These are phyloP conservation scores for Meliscaeva auricollis DNA, from an alignment of 2,888 invertebrate genomes.

Conservation along the genomic window DNA sequence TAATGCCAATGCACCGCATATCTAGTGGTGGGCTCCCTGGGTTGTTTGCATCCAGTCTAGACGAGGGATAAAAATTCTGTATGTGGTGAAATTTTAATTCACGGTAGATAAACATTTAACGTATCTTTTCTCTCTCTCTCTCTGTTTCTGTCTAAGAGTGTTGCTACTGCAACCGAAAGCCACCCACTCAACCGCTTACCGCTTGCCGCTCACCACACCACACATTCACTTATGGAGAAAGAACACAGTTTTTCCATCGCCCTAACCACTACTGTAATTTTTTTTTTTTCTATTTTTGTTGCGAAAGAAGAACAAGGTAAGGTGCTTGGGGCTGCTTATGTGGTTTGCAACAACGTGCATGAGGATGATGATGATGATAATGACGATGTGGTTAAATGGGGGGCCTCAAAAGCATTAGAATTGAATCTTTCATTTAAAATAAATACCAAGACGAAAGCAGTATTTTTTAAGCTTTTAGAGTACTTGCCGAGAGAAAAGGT, in stretches of 20 bases:
- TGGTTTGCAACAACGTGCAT: conserved; percentile 24
- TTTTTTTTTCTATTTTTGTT: not conserved
- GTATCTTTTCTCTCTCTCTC: conserved; percentile 50
- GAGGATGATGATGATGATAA: conserved; percentile 7
- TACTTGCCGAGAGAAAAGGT: not conserved
- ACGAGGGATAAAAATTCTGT: conserved; percentile 75
- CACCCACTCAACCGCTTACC: conserved; percentile 52
- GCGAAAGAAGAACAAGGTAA: conserved; percentile 30
- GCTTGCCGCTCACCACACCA: conserved; percentile 35
- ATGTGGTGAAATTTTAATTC: conserved; percentile 76
- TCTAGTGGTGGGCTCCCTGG: conserved; percentile 46
- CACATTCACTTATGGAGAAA: conserved; percentile 37
- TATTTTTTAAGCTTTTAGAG: not conserved
- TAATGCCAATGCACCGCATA: conserved; percentile 75
- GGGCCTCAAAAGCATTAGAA: conserved; percentile 47
- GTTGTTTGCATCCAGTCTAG: conserved; percentile 76
- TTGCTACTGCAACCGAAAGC: conserved; percentile 22
- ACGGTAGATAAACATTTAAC: conserved; percentile 73
- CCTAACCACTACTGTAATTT: not conserved
- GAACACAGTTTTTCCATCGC: conserved; percentile 71
- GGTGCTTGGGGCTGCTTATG: conserved; percentile 47
- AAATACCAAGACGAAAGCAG: conserved; percentile 31
- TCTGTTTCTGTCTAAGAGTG: conserved; percentile 10
- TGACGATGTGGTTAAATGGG: conserved; percentile 27
- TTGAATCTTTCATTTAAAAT: conserved; percentile 55